Conservation (phyloP, 2,888 invertebrate genomes). For the Zygaena filipendulae region DNA sequence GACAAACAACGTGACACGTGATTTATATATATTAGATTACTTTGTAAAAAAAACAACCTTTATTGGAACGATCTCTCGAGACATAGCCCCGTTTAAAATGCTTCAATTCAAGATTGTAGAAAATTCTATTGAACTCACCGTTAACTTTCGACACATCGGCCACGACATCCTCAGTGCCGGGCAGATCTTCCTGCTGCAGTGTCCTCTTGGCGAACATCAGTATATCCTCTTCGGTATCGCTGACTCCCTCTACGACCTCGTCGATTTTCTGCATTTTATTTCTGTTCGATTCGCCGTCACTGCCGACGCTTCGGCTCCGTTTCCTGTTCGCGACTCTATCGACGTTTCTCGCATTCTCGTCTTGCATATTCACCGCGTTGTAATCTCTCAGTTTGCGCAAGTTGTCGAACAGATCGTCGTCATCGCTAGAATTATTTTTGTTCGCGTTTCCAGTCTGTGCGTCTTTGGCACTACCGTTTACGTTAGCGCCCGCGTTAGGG, state of each 20-base stretch:
- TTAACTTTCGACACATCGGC: slow-evolving; percentile 29
- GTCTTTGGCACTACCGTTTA: slow-evolving; percentile 6
- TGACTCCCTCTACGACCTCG: slow-evolving; percentile 26
- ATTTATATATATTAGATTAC: no score
- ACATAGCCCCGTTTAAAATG: no score
- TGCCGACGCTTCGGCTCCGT: slow-evolving; percentile 39
- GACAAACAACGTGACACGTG: no score
- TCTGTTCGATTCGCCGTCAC: slow-evolving; percentile 29
- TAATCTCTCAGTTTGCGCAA: slow-evolving; percentile 43
- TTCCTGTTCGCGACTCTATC: slow-evolving; percentile 26
- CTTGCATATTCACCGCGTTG: slow-evolving; percentile 14
- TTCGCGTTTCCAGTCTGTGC: slow-evolving; percentile 11
- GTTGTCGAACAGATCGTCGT: slow-evolving; percentile 51
- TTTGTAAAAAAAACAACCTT: no score
- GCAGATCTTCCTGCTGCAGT: slow-evolving; percentile 38
- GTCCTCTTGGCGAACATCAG: slow-evolving; percentile 56
- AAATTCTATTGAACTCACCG: no score
- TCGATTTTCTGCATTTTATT: slow-evolving; percentile 48
- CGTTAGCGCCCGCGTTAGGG: slow-evolving; percentile 8
- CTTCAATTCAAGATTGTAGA: no score
- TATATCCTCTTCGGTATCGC: slow-evolving; percentile 34
- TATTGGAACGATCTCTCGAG: no score
- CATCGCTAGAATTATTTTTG: slow-evolving; percentile 35
- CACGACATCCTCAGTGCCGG: slow-evolving; percentile 50
- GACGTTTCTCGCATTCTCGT: slow-evolving; percentile 15